phyloP scores from a whole-genome alignment of 2,113 vertebrate species.

The Dipodomys ordii region DNA sequence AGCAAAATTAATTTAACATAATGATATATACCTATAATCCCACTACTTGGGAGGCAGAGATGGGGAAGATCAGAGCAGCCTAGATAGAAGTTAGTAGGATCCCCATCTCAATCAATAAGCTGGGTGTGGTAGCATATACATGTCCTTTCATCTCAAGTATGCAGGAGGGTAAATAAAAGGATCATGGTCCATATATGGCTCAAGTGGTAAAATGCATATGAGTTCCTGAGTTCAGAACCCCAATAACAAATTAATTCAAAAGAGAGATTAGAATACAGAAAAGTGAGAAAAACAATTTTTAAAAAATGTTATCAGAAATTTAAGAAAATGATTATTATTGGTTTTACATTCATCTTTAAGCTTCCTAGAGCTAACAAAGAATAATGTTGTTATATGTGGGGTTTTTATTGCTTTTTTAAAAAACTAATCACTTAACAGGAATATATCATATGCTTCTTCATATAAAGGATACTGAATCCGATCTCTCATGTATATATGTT shows the following conservation, averaged over 20 bases:
- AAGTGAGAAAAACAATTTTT: conserved; percentile 20
- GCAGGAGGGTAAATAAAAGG: too few relatives aligned
- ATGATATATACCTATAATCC: too few relatives aligned
- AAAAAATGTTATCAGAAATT: background rate
- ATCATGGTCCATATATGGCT: too few relatives aligned
- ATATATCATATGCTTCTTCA: conserved; percentile 14
- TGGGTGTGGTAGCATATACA: too few relatives aligned
- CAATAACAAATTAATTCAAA: background rate
- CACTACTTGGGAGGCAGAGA: too few relatives aligned
- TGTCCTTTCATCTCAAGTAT: too few relatives aligned
- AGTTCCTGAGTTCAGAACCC: too few relatives aligned
- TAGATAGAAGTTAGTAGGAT: too few relatives aligned
- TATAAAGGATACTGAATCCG: background rate
- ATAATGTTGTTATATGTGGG: background rate
- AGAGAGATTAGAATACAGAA: conserved; percentile 14
- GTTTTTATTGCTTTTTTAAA: conserved; percentile 18
- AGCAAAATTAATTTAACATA: too few relatives aligned
- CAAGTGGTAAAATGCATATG: too few relatives aligned
- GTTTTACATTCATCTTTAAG: conserved; percentile 48
- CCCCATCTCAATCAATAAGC: too few relatives aligned
- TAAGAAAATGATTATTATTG: conserved; percentile 27
- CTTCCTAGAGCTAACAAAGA: conserved; percentile 28
- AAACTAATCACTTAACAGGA: background rate
- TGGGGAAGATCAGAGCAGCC: too few relatives aligned
- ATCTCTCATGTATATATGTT: conserved; percentile 54